Base-by-base conservation (phyloP, 2,113 vertebrate species). In the Cavia porcellus region DNA sequence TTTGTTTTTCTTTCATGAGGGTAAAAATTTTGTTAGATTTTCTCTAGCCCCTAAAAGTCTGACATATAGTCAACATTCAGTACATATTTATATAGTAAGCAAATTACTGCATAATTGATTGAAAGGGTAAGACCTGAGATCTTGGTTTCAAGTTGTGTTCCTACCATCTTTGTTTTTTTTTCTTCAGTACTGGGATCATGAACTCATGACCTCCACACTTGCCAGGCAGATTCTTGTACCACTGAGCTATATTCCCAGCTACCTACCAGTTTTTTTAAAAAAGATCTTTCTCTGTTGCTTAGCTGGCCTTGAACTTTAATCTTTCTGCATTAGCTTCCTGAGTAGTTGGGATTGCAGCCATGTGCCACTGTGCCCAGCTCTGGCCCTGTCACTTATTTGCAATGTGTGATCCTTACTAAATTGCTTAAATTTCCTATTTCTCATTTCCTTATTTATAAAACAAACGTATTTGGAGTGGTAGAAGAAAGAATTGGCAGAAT, bases 391-490 rank as follows among this genome's bases (percentile, higher is more conserved):
- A 70, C 89, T 77, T 92, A 13, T 25, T 64, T 25, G 20, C 64
- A 35, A 12, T 74, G 7, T 55, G 79, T 42, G 81, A 55, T 52
- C 38, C 52, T 50, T 38, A 38, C 13, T 45, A 86, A 92, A 47
- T 64, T 9, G 59, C 62, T 82, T 66, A 55, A 64, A 28, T 92
- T 66, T 94, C 82, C 55, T 86, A 57, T 72, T 79, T 38, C 30
- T 84, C n/a, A 72, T 70, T 57, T 74, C 86, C 61, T 92, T 32
- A 66, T 85, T 70, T 89, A 14, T 42, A 70, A 92, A 84, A 45
- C 45, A 83, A 57, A 30, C 74, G 35, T 85, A 35, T 55, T 86
- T 93, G 89, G 88, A 77, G 66, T 42, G 13, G 59, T 45, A 72
- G 64, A 80, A 72, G 79, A 77, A 80, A 72, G 79, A 77, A 59